phyloP scores from a whole-genome alignment of 2,113 vertebrate genomes.

The Penelope pileata region DNA sequence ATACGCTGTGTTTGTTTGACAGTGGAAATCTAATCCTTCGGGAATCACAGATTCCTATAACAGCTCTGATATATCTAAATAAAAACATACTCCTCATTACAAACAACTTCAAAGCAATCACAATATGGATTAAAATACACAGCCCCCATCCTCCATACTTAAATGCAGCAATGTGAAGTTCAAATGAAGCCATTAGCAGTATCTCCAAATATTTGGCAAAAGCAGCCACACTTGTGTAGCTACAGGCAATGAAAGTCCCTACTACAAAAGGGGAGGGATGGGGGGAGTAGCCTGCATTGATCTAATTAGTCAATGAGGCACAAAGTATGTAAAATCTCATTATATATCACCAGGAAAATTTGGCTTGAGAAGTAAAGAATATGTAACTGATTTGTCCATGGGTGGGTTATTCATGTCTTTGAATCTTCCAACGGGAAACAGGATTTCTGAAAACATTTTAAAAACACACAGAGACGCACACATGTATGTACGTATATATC shows the following conservation, averaged over 20 bases:
- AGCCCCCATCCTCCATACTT: background rate
- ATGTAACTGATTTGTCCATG: constrained; percentile 43
- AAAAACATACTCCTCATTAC: constrained; percentile 40
- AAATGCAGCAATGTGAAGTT: constrained; percentile 36
- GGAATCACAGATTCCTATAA: constrained; percentile 38
- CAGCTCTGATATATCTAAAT: constrained; percentile 55
- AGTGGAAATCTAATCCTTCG: constrained; percentile 62
- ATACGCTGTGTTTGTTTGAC: constrained; percentile 30
- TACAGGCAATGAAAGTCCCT: constrained; percentile 72
- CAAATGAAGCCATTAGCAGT: constrained; percentile 64
- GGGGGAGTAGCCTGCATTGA: constrained; percentile 48
- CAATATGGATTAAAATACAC: constrained; percentile 50
- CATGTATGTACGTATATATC: fast-evolving
- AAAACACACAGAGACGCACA: background rate
- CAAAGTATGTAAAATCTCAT: constrained; percentile 61
- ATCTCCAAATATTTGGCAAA: constrained; percentile 67
- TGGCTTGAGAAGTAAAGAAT: constrained; percentile 44
- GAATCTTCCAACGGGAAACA: constrained; percentile 18
- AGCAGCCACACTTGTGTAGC: constrained; percentile 51
- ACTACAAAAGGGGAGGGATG: constrained; percentile 31
- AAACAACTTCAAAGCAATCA: constrained; percentile 56
- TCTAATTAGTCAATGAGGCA: constrained; percentile 60
- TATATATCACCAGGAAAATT: constrained; percentile 32
- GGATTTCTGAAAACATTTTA: background rate
- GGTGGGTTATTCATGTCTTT: background rate